These are phyloP conservation scores for Prionace glauca DNA, from an alignment of 2,797 vertebrate species.

Conservation along the genomic window DNA sequence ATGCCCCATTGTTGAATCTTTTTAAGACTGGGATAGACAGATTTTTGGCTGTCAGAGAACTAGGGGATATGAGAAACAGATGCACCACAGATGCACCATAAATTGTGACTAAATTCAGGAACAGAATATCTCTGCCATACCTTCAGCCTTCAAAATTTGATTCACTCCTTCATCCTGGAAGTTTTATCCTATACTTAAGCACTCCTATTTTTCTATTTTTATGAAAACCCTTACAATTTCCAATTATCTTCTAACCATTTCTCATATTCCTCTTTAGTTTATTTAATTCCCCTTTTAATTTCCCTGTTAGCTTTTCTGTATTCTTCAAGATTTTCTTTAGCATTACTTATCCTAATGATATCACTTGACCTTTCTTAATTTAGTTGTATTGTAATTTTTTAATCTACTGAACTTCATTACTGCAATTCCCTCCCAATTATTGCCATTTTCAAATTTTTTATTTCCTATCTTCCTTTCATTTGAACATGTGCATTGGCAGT, in stretches of 20 bases:
- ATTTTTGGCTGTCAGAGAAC: no score
- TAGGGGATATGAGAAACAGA: no score
- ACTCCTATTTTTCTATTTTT: no score
- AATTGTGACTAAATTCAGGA: not conserved
- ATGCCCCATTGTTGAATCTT: no score
- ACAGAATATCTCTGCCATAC: not conserved
- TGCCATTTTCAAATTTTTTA: not conserved
- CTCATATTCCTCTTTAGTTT: not conserved
- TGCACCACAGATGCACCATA: not conserved
- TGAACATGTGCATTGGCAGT: not conserved
- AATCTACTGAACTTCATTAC: not conserved
- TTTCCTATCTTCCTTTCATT: not conserved
- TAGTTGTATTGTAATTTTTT: not conserved
- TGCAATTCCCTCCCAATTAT: not conserved
- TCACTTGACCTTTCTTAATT: not conserved
- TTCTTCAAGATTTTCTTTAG: not conserved
- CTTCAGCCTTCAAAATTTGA: not conserved
- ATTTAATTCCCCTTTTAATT: not conserved
- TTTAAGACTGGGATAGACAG: no score
- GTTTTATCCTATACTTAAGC: not conserved
- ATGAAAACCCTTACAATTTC: no score
- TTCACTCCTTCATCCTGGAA: not conserved
- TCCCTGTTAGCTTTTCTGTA: not conserved
- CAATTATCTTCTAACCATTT: no score
- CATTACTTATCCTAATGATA: not conserved